A percentile compares a stretch with the other conserved stretches of the same genome.
Conservation (phyloP, 2,113 vertebrate species). For the Sisor rabdophorus region DNA sequence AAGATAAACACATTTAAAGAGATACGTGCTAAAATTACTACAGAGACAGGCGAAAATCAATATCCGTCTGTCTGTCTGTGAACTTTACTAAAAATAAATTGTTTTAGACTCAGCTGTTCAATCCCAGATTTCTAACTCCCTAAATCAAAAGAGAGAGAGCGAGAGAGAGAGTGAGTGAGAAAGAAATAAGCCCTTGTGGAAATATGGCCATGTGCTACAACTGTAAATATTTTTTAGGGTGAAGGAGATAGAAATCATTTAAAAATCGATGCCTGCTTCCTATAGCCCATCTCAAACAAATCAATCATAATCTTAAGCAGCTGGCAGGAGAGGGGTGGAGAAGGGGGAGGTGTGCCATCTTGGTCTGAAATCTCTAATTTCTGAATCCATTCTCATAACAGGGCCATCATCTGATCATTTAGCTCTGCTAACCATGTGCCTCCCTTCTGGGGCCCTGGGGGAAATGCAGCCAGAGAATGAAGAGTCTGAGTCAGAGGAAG, state of each 20-base stretch:
- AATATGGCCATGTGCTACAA: slow-evolving; percentile 85
- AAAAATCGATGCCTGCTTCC: slow-evolving; percentile 99
- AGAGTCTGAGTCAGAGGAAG: slow-evolving; percentile 30
- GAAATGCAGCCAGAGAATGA: slow-evolving; percentile 18
- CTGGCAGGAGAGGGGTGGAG: slow-evolving; percentile 69
- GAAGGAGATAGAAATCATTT: slow-evolving; percentile 81
- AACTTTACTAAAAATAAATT: too few species aligned
- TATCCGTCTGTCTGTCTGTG: neutral
- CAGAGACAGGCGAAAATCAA: neutral
- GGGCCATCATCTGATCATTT: slow-evolving; percentile 92
- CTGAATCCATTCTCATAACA: slow-evolving; percentile 93
- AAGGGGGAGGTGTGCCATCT: slow-evolving; percentile 79
- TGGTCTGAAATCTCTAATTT: slow-evolving; percentile 91
- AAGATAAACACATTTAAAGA: neutral
- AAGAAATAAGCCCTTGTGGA: slow-evolving; percentile 54
- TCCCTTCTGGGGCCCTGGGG: slow-evolving; percentile 35
- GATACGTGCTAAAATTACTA: neutral
- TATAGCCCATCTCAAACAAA: slow-evolving; percentile 94
- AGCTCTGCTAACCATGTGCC: slow-evolving; percentile 40
- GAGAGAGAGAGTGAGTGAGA: slow-evolving; percentile 16
- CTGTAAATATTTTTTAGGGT: slow-evolving; percentile 95
- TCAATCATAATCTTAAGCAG: slow-evolving; percentile 89
- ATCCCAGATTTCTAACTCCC: too few species aligned
- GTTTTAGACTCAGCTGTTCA: too few species aligned
- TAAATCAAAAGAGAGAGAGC: neutral